phyloP scores from a whole-genome alignment of 1,140 invertebrate species.

The Drosophila albomicans region DNA sequence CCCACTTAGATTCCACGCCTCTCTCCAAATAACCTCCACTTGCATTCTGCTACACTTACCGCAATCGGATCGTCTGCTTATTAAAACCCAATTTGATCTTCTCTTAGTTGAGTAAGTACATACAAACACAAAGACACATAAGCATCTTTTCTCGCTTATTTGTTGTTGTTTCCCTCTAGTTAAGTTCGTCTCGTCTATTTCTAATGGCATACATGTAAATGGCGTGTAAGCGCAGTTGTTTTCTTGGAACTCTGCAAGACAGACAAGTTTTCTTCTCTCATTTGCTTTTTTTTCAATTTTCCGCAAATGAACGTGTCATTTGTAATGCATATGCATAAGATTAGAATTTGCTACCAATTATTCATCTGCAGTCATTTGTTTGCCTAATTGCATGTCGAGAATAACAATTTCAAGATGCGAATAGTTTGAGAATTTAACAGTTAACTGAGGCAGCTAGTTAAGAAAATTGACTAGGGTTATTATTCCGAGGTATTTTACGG shows the following conservation, averaged over 20 bases:
- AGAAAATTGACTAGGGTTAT: conserved; percentile 7
- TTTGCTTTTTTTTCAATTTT: conserved; percentile 32
- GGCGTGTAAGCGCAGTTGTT: conserved; percentile 17
- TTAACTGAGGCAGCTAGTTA: conserved; percentile 9
- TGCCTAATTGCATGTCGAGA: conserved; percentile 17
- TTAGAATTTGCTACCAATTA: conserved; percentile 56
- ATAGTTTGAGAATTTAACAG: conserved; percentile 4
- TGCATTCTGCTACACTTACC: background rate
- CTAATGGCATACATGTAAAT: conserved; percentile 26
- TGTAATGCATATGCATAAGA: conserved; percentile 42
- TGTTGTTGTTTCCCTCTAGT: background rate
- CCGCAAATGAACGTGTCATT: conserved; percentile 38
- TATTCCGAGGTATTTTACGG: too few species aligned
- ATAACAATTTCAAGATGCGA: conserved; percentile 9
- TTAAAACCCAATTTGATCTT: background rate
- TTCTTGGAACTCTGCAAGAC: conserved; percentile 42
- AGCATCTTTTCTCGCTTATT: background rate
- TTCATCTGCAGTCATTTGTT: conserved; percentile 29
- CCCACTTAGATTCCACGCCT: background rate
- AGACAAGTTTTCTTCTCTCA: conserved; percentile 15
- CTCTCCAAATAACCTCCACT: background rate
- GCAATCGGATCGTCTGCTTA: background rate
- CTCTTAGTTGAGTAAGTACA: background rate
- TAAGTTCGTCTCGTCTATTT: conserved; percentile 29
- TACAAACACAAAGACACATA: background rate